Conservation (phyloP, 2,888 invertebrate genomes). For the Mallateleia sp. region DNA sequence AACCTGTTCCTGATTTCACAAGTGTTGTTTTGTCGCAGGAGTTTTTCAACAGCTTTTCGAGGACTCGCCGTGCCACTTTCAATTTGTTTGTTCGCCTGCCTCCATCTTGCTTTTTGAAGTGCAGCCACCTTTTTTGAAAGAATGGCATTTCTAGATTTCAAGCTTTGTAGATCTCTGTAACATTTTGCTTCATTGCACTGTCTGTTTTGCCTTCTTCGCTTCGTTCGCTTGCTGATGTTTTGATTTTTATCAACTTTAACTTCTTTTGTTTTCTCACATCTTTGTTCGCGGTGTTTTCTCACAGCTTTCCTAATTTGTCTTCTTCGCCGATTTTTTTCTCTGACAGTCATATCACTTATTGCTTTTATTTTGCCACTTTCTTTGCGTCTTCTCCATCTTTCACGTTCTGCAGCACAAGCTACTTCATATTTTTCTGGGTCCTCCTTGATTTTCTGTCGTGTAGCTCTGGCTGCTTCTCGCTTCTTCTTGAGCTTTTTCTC, state of each 20-base stretch:
- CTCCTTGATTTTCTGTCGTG: conserved; percentile 33
- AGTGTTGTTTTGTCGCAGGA: neutral
- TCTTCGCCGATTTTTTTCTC: conserved; percentile 52
- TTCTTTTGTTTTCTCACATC: too few relatives aligned
- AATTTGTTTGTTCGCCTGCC: too few relatives aligned
- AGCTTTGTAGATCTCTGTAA: too few relatives aligned
- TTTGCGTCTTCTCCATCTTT: conserved; percentile 40
- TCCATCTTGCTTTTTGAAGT: too few relatives aligned
- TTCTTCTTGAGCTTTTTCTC: conserved; percentile 19
- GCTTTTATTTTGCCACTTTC: conserved; percentile 38
- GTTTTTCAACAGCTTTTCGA: neutral
- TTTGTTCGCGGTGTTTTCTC: conserved; percentile 3
- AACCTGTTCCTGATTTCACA: conserved; percentile 19
- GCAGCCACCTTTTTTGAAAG: too few relatives aligned
- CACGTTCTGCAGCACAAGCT: conserved; percentile 29
- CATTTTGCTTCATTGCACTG: too few relatives aligned
- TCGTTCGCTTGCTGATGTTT: conserved; percentile 11
- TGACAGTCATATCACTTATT: conserved; percentile 27
- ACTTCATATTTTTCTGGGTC: conserved; percentile 36
- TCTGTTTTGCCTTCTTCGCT: too few relatives aligned
- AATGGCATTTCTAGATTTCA: too few relatives aligned
- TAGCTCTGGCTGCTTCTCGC: conserved; percentile 14
- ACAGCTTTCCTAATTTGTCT: conserved; percentile 7
- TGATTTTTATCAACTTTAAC: neutral
- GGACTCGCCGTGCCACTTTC: too few relatives aligned